Evolutionary conservation across 2,888 invertebrate species (phyloP), one percentile per base, ranked within the genome.

Genomic region (Eupithecia vulgata): DNA sequence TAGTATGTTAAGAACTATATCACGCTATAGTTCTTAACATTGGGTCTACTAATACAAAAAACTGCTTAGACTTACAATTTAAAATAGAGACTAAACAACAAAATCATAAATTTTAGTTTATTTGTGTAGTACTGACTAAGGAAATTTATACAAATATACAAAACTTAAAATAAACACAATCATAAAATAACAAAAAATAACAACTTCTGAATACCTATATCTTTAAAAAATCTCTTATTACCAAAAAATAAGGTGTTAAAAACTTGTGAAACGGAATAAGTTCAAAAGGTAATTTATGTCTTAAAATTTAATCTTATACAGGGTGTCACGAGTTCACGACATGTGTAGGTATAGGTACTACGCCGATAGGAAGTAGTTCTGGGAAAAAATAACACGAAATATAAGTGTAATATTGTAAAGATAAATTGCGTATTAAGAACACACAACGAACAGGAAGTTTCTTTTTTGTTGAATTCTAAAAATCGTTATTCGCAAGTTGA

Each of bases 141-240:
- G 57, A 25, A 52, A 10, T 5, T 25, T 57, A 25, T 57, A 25
- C 8, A 25, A 57, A 57, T 57, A 25, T 57, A 25, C 8, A 25
- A 57, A 57, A 25, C 21, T 10, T n/a, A 52, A 21, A 21, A 21
- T 52, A 57, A 57, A 57, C 57, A 13, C 12, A 25, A 13, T 13
- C 57, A 57, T 57, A 57, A 25, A 57, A 57, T 57, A 57, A 57
- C 21, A 57, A 57, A 57, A 57, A 57, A 57, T 25, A 57, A 57
- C 13, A 57, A 25, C 21, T 52, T 52, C 52, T 21, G 21, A 52
- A 52, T 57, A n/a, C n/a, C n/a, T n/a, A 57, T 25, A 57, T 25
- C 21, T 21, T 57, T 1, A 0, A 57, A 25, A 52, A 57, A 25
- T 25, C 25, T 57, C 25, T 4, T 21, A 1, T n/a, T 7, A 48